These are phyloP conservation scores for Anthopleura sola DNA, from an alignment of 64 coral and sea anemone genomes.

Conservation along the genomic window DNA sequence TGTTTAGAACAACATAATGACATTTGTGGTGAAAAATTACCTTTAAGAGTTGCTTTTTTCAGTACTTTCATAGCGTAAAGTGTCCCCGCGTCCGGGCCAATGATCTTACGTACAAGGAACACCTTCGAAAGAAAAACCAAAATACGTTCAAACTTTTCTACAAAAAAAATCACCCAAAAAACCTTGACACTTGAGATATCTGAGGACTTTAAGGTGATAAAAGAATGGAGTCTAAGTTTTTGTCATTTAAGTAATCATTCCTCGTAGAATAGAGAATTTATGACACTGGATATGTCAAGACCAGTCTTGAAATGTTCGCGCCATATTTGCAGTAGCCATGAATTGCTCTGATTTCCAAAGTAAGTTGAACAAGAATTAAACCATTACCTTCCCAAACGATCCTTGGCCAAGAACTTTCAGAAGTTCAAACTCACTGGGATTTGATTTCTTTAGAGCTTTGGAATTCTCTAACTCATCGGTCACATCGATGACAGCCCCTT, in stretches of 20 bases:
- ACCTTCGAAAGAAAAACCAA: constrained; percentile 61
- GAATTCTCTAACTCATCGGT: constrained; percentile 74
- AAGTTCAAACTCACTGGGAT: constrained; percentile 87
- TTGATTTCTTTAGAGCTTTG: constrained; percentile 73
- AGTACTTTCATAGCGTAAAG: constrained; percentile 98
- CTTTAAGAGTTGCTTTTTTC: constrained; percentile 98
- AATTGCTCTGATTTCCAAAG: background rate
- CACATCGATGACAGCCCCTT: constrained; percentile 77
- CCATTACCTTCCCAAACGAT: constrained; percentile 94
- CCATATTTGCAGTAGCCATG: background rate
- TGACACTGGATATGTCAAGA: background rate
- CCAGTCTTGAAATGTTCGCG: constrained; percentile 10
- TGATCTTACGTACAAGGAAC: constrained; percentile 89
- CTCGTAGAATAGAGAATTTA: background rate
- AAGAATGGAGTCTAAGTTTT: background rate
- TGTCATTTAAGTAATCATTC: background rate
- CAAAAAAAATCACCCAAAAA: background rate
- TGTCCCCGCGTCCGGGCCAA: constrained; percentile 74
- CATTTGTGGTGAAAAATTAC: constrained; percentile 14
- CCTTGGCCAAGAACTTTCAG: constrained; percentile 98
- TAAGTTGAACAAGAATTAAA: background rate
- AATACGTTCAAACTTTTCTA: background rate
- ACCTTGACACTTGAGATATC: background rate
- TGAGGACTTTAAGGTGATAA: background rate
- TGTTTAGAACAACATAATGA: background rate